phyloP scores from a whole-genome alignment of 2,888 invertebrate genomes.

The Zelleria hepariella region DNA sequence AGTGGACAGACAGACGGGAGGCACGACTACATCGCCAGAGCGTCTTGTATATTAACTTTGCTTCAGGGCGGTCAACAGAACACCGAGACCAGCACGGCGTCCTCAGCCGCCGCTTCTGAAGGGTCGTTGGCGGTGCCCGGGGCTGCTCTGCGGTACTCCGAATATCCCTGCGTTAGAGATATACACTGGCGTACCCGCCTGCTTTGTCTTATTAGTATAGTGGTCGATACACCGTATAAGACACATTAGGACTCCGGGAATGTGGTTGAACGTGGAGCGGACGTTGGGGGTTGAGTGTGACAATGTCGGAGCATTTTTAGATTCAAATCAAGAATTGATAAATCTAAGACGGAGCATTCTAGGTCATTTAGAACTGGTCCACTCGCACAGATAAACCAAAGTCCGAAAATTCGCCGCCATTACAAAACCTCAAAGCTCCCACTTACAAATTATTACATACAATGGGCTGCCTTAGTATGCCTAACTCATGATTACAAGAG shows the following conservation, averaged over 20 bases:
- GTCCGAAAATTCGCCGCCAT: too few relatives aligned
- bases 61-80: slow-evolving; percentile 76
- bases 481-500: too few relatives aligned
- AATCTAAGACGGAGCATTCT: not conserved
- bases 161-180: slow-evolving; percentile 72
- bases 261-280: not conserved
- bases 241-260: not conserved
- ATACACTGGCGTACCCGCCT: slow-evolving; percentile 49
- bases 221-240: not conserved
- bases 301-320: not conserved
- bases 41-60: slow-evolving; percentile 73
- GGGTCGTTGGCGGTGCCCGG: slow-evolving; percentile 58
- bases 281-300: not conserved
- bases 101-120: slow-evolving; percentile 82
- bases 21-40: slow-evolving; percentile 69
- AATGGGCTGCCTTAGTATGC: too few relatives aligned
- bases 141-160: slow-evolving; percentile 42
- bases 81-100: slow-evolving; percentile 88
- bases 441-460: too few relatives aligned
- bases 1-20: slow-evolving; percentile 68
- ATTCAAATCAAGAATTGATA: not conserved
- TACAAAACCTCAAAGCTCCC: too few relatives aligned
- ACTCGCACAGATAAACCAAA: too few relatives aligned
- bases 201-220: not conserved
- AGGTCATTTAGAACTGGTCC: too few relatives aligned